These are phyloP conservation scores for Chironomus tentans DNA, from an alignment of 2,888 invertebrate species.

Conservation along the genomic window DNA sequence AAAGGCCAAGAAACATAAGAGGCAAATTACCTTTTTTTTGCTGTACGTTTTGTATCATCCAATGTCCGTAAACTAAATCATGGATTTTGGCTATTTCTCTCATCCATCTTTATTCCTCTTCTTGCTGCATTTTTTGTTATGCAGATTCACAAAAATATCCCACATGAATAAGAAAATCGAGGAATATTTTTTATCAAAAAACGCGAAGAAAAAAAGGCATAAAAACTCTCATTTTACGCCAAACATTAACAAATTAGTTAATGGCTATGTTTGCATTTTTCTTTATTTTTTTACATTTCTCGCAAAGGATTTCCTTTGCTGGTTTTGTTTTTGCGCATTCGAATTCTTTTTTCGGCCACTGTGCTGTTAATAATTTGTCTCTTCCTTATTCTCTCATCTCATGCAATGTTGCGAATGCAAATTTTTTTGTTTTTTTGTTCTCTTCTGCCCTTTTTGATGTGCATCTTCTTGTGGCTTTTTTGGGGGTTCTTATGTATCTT, in stretches of 20 bases:
- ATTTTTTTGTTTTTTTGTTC: too few relatives aligned
- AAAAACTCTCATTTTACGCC: constrained; percentile 21
- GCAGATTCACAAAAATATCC: not conserved
- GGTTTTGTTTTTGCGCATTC: not conserved
- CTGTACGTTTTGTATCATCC: too few relatives aligned
- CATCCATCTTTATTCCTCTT: not conserved
- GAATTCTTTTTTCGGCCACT: constrained; percentile 5
- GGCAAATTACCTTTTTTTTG: not conserved
- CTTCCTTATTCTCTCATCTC: constrained; percentile 1
- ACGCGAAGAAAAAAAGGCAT: not conserved
- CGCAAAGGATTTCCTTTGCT: not conserved
- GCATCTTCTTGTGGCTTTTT: too few relatives aligned
- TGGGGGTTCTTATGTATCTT: too few relatives aligned
- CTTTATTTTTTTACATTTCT: not conserved
- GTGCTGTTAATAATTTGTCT: constrained; percentile 20
- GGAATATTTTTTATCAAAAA: not conserved
- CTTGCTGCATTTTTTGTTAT: not conserved
- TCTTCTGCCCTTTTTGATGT: too few relatives aligned
- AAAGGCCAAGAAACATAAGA: not conserved
- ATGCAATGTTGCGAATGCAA: too few relatives aligned
- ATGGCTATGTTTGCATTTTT: constrained; percentile 3
- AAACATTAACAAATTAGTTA: constrained; percentile 24
- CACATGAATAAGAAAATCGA: not conserved
- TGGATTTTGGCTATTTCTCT: constrained; percentile 9
- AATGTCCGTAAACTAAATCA: not conserved